Evolutionary conservation across 2,797 vertebrate genomes (phyloP), one percentile per base, ranked within the genome.

Genomic region (Mormyrops boulengeri): DNA sequence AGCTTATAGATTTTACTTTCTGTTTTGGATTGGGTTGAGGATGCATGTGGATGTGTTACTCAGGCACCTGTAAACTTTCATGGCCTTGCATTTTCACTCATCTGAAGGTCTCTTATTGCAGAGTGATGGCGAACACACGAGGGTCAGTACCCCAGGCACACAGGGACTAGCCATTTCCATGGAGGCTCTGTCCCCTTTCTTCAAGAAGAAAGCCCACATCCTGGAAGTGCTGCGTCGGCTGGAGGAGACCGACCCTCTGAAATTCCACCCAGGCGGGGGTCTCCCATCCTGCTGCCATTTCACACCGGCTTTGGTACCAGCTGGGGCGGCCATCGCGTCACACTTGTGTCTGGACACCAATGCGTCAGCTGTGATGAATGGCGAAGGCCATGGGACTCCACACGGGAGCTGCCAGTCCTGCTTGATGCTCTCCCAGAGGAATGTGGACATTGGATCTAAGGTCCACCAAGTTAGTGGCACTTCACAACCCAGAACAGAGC

Each of bases 201-300:
- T 99, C 93, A 98, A 97, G 92, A 99, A 99, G 95, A 99, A 98
- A 95, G 98, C 98, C 91, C 98, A 98, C 94, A 99, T 99, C 94
- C 94, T 99, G 93, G 98, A 99, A 91, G 98, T 98, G 89, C 95
- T 99, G 53, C 96, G 97, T 89, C 98, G 97, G 92, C 96, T 99
- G 94, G 98, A 99, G 94, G 98, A 98, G 93, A 97, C 97, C 0
- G 98, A 99, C 91, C 97, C 97, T 0, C 95, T 97, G 26, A 94
- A 97, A 91, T 94, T 95, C 94, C 94, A 96, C 93, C 96, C 95
- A 17, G 95, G 95, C 66, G 93, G 95, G 0, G 89, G 95, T 0
- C 94, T 95, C 92, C 89, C 96, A 88, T 95, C 95, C 26, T 96
- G 96, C 93, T 96, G 95, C 85, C 95, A 96, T 94, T 96, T 96